Conservation (phyloP, 2,888 invertebrate species). For the Thelaira solivaga region DNA sequence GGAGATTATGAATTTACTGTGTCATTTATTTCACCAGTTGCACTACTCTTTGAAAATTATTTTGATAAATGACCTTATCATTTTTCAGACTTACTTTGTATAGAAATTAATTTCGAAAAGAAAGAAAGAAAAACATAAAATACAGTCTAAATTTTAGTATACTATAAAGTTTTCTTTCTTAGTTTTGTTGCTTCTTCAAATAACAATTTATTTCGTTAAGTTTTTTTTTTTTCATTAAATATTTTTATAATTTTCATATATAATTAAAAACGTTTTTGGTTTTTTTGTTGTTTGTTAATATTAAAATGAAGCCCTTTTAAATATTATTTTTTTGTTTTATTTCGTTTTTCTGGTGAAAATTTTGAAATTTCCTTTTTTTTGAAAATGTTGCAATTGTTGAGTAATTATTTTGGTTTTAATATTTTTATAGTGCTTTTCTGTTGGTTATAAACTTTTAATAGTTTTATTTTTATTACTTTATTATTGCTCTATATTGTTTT, state of each 20-base stretch:
- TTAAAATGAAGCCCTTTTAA: constrained; percentile 57
- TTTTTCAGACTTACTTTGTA: background rate
- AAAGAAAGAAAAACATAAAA: constrained; percentile 2
- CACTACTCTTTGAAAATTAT: too few relatives aligned
- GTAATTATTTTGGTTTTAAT: constrained; percentile 7
- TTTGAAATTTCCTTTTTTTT: constrained; percentile 37
- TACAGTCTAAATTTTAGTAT: constrained; percentile 7
- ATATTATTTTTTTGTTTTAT: constrained; percentile 16
- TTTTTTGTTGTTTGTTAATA: constrained; percentile 36
- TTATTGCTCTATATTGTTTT: constrained; percentile 52
- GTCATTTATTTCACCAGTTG: too few relatives aligned
- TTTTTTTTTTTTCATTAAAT: constrained; percentile 29
- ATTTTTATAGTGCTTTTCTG: constrained; percentile 37
- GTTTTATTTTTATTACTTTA: constrained; percentile 4
- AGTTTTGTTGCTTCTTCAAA: background rate
- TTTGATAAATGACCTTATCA: too few relatives aligned
- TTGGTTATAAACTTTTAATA: constrained; percentile 21
- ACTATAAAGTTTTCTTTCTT: background rate
- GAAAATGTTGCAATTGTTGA: constrained; percentile 36
- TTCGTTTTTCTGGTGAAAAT: constrained; percentile 26
- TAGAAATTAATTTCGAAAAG: background rate
- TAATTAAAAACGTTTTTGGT: constrained; percentile 46
- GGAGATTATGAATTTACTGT: too few relatives aligned
- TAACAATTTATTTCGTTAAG: constrained; percentile 14
- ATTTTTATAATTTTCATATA: constrained; percentile 10